phyloP scores from a whole-genome alignment of 2,113 vertebrate genomes.

The Ciconia boyciana region DNA sequence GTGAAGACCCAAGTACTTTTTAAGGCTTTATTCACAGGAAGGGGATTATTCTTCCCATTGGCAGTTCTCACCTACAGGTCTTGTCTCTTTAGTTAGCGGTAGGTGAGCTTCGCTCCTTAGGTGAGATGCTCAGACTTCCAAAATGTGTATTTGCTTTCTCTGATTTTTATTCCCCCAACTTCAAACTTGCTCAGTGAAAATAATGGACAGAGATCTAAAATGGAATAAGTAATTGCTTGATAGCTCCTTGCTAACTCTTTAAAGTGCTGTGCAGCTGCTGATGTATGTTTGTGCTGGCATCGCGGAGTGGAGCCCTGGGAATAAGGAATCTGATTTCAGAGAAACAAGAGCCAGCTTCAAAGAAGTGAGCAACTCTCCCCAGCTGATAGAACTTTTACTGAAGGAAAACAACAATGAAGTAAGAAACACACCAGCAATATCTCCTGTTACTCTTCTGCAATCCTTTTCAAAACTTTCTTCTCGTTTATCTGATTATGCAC shows the following conservation, averaged over 20 bases:
- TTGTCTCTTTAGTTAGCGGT: neutral
- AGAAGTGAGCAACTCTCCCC: slow-evolving; percentile 75
- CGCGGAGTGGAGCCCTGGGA: slow-evolving; percentile 71
- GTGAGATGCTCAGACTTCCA: neutral
- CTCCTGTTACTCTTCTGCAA: slow-evolving; percentile 60
- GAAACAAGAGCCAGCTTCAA: slow-evolving; percentile 83
- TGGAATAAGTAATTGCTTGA: slow-evolving; percentile 62
- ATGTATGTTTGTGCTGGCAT: slow-evolving; percentile 80
- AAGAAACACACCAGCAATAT: slow-evolving; percentile 70
- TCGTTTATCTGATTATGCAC: slow-evolving; percentile 54
- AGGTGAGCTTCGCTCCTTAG: neutral
- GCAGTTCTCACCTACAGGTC: neutral
- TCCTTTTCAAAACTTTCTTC: slow-evolving; percentile 61
- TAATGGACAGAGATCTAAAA: slow-evolving; percentile 48
- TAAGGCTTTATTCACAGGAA: neutral
- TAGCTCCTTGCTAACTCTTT: slow-evolving; percentile 63
- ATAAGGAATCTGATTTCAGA: slow-evolving; percentile 80
- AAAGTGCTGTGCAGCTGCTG: slow-evolving; percentile 73
- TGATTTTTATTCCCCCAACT: neutral
- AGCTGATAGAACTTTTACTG: slow-evolving; percentile 76
- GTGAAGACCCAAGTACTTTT: neutral
- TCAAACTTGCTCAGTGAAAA: slow-evolving; percentile 33
- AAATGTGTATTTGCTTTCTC: slow-evolving; percentile 23
- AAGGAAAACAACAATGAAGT: slow-evolving; percentile 78
- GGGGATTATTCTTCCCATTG: neutral